Conservation (phyloP, 2,888 invertebrate species). For the Nebria salina region DNA sequence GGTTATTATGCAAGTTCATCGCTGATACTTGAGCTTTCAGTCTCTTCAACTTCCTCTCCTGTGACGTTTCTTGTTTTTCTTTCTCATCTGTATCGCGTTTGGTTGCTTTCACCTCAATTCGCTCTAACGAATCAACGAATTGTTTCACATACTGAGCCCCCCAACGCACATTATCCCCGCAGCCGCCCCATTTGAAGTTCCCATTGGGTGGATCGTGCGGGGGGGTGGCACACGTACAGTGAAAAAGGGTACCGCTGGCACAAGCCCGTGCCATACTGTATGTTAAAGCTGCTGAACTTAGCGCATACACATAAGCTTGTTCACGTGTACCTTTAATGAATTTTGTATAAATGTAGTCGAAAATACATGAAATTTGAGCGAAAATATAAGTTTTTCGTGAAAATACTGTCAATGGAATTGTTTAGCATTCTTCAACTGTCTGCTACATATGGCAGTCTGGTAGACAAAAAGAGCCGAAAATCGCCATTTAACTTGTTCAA, state of each 20-base stretch:
- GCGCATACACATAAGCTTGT: slow-evolving; percentile 85
- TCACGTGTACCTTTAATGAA: slow-evolving; percentile 77
- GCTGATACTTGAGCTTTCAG: slow-evolving; percentile 70
- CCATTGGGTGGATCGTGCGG: slow-evolving; percentile 74
- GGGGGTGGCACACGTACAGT: slow-evolving; percentile 81
- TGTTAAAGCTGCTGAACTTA: slow-evolving; percentile 81
- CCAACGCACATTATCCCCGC: slow-evolving; percentile 83
- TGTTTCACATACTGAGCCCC: slow-evolving; percentile 77
- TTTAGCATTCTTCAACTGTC: slow-evolving; percentile 6
- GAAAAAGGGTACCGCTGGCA: slow-evolving; percentile 76
- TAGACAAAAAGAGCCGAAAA: slow-evolving; percentile 3
- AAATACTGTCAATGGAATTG: background rate
- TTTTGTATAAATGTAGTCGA: background rate
- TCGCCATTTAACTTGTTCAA: slow-evolving; percentile 9
- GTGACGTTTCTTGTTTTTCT: slow-evolving; percentile 44
- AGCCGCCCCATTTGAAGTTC: slow-evolving; percentile 87
- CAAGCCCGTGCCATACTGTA: slow-evolving; percentile 83
- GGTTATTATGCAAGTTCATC: slow-evolving; percentile 81
- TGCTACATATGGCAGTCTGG: background rate
- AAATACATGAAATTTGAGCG: background rate
- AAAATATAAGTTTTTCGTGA: background rate
- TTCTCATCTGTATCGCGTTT: slow-evolving; percentile 45
- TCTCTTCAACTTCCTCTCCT: slow-evolving; percentile 61
- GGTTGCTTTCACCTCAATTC: slow-evolving; percentile 51
- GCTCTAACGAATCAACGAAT: slow-evolving; percentile 75